Evolutionary conservation across 2,888 invertebrate species (phyloP), one percentile per base, ranked within the genome.

Genomic region (Petrolisthes cinctipes): DNA sequence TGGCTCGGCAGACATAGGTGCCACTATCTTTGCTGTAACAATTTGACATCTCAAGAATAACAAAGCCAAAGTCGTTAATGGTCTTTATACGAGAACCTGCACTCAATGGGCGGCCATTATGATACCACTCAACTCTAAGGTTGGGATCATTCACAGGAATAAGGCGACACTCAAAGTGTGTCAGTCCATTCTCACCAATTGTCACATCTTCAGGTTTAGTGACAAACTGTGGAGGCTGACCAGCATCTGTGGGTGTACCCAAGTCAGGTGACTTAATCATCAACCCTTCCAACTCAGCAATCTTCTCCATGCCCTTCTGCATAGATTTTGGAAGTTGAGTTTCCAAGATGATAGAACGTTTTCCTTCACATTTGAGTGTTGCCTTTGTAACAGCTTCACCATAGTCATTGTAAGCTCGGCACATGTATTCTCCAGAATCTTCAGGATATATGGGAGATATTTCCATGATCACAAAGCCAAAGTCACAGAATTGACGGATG

Each of bases 71-170:
- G 92, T 99, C 99, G 92, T 98, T 97, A 91, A 98, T 97, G 0
- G 98, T 98, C 93, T 98, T 98, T 91, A 98, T 96, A 92, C 98
- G 95, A 5, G 97, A 97, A 89, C 98, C 97, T 86, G 97, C 96
- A 93, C 96, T 95, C 89, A 99, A 94, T 4, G 98, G 96, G 93
- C 98, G 97, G 76, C 98, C 99, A 93, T 99, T 98, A 92, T 98
- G 98, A 95, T 95, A 99, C 99, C 99, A 99, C 93, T 99, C 98
- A 14, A 98, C 97, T 91, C 97, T 94, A 96, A 98, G 97, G 81
- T 91, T 91, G 5, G 97, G 96, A 93, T 98, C 98, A 92, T 97
- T 97, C 20, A 97, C 95, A 23, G 98, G 98, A 91, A 96, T 95
- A 87, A 98, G 93, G 86, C 97, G 95, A 92, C 97, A 97, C 93